Evolutionary conservation across 2,888 invertebrate genomes (phyloP).

Genomic region (Microctonus brassicae): DNA sequence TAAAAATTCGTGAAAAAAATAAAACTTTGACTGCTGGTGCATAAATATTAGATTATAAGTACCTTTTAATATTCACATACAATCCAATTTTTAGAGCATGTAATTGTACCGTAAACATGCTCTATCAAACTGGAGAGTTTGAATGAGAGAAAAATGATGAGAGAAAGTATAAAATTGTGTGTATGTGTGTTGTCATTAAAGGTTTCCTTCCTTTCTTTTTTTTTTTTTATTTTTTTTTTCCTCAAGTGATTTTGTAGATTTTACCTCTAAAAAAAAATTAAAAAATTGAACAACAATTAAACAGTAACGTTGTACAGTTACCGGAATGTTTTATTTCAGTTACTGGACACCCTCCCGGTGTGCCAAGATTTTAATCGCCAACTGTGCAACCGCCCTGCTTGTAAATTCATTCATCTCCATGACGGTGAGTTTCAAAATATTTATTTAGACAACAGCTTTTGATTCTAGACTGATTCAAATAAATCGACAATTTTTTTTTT

Average conservation of each 20-base stretch:
- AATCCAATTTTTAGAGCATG: conserved; percentile 67
- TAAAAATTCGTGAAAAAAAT: background rate
- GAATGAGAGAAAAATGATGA: conserved; percentile 41
- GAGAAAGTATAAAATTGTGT: conserved; percentile 38
- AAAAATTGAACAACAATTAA: conserved; percentile 7
- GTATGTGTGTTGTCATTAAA: conserved; percentile 43
- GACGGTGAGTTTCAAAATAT: conserved; percentile 81
- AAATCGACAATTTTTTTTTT: no score
- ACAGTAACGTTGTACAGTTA: conserved; percentile 54
- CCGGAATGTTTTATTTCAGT: conserved; percentile 80
- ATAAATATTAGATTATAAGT: conserved; percentile 60
- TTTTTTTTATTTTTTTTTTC: conserved; percentile 46
- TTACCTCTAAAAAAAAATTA: conserved; percentile 23
- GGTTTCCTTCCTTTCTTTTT: conserved; percentile 44
- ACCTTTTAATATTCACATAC: conserved; percentile 61
- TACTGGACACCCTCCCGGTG: conserved; percentile 99
- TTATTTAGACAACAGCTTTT: background rate
- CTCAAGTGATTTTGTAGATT: conserved; percentile 38
- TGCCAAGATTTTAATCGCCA: conserved; percentile 99
- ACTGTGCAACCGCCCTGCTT: conserved; percentile 95
- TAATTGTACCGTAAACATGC: conserved; percentile 63
- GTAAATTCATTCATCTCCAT: conserved; percentile 98
- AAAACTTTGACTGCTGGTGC: conserved; percentile 58
- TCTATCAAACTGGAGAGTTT: conserved; percentile 64
- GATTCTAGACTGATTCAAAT: no score